Base-by-base conservation (phyloP, 1,140 invertebrate species). In the Patella vulgata region DNA sequence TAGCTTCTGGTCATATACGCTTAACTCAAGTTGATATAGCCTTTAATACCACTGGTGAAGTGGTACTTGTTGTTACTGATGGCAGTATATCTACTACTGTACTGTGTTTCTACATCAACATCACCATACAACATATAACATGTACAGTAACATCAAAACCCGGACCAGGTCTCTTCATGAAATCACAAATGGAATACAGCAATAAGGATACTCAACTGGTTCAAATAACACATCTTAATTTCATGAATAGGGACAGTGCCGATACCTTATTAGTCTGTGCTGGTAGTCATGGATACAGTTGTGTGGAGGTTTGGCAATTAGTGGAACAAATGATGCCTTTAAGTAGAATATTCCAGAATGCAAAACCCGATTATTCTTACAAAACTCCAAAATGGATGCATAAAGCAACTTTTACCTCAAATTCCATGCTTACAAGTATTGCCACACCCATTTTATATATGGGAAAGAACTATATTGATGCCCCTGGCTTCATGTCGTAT, bases 291-390 rank as follows among this genome's bases (percentile, higher is more conserved):
- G 57, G 54, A 8, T 73, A 71, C 17, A 90, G 90, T 74, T 88
- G 90, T 46, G 86, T 96, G 17, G 92, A 95, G 79, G 87, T 95
- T 6, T 97, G 94, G 94, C 92, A 94, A 73, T 83, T 96, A 6
- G 87, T 90, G 6, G 92, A 95, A 74, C 90, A 93, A 47, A 86
- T 90, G 5, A 88, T 93, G 59, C 88, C 88, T 0, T 88, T 95
- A 0, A 92, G 95, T 80, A 91, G 92, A 66, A 75, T 93, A 27
- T 89, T 93, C 77, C 88, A 72, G 31, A 91, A 74, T 86, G 87
- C 71, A 89, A 89, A 62, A 19, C 66, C 73, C 2, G 82, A 85
- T 47, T 72, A 55, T 53, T 73, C 76, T 33, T 75, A 68, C 67
- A 80, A 74, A 91, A 89, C 83, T 90, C 88, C 74, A 87, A 91